phyloP scores from a whole-genome alignment of 2,888 invertebrate species.

The Tholera decimalis region DNA sequence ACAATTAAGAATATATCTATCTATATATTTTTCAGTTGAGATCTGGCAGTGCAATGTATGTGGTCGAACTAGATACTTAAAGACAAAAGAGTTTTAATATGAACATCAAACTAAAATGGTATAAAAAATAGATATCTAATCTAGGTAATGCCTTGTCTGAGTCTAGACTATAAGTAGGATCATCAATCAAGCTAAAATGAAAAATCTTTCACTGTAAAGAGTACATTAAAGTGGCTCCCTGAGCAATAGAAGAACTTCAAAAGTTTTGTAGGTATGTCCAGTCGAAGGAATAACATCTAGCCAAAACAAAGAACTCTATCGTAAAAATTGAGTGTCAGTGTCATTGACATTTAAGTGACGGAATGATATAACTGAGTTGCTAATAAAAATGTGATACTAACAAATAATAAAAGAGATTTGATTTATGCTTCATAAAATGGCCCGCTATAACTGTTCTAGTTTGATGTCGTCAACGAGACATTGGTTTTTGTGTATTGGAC shows the following conservation, averaged over 20 bases:
- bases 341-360: too few species aligned
- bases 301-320: too few species aligned
- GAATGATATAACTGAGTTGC: background rate
- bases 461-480: background rate
- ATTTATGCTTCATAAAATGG: background rate
- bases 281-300: background rate
- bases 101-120: conserved; percentile 8
- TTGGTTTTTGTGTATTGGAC: background rate
- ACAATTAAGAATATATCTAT: too few species aligned
- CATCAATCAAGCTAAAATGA: conserved; percentile 37
- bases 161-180: conserved; percentile 22
- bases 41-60: too few species aligned
- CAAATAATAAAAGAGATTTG: background rate
- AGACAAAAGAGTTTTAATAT: background rate
- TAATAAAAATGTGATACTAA: background rate
- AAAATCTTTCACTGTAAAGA: conserved; percentile 14
- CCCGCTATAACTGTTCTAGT: background rate
- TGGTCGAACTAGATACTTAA: too few species aligned
- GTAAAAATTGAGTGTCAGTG: too few species aligned
- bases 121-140: conserved; percentile 6
- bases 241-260: conserved; percentile 10
- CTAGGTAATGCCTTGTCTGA: conserved; percentile 12
- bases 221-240: conserved; percentile 15
- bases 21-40: too few species aligned
- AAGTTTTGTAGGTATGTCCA: conserved; percentile 1